Conservation (phyloP, 1,140 invertebrate genomes). For the Aphaenogaster ashmeadi region DNA sequence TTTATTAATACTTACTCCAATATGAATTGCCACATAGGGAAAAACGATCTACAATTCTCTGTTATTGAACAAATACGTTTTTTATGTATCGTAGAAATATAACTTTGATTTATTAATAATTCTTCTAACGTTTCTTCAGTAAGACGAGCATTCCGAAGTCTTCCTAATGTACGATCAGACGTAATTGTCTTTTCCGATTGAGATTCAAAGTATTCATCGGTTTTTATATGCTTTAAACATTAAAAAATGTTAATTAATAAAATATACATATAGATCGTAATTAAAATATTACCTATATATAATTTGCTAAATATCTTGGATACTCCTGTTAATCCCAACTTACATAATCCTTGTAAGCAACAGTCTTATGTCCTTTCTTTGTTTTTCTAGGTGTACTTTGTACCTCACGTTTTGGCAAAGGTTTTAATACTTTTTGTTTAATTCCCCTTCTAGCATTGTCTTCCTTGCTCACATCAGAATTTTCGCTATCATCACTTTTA, state of each 20-base stretch:
- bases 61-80: slow-evolving; percentile 76
- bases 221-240: slow-evolving; percentile 80
- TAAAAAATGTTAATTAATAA: slow-evolving; percentile 53
- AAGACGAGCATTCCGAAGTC: slow-evolving; percentile 91
- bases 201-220: slow-evolving; percentile 83
- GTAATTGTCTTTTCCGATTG: slow-evolving; percentile 88
- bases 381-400: slow-evolving; percentile 59
- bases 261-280: slow-evolving; percentile 73
- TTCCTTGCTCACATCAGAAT: slow-evolving; percentile 56
- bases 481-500: slow-evolving; percentile 45
- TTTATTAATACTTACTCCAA: slow-evolving; percentile 80
- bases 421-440: slow-evolving; percentile 32
- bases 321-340: slow-evolving; percentile 48
- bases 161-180: slow-evolving; percentile 94
- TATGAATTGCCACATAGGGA: slow-evolving; percentile 83
- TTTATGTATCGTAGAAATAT: slow-evolving; percentile 88
- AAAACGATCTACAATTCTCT: slow-evolving; percentile 72
- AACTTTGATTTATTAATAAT: slow-evolving; percentile 87
- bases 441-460: slow-evolving; percentile 4
- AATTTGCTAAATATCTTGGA: slow-evolving; percentile 20
- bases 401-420: slow-evolving; percentile 6
- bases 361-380: slow-evolving; percentile 30
- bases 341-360: slow-evolving; percentile 80
- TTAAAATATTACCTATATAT: slow-evolving; percentile 41
- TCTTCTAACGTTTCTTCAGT: slow-evolving; percentile 90